Base-by-base conservation (phyloP, 2,113 vertebrate species). In the Tragelaphus scriptus region DNA sequence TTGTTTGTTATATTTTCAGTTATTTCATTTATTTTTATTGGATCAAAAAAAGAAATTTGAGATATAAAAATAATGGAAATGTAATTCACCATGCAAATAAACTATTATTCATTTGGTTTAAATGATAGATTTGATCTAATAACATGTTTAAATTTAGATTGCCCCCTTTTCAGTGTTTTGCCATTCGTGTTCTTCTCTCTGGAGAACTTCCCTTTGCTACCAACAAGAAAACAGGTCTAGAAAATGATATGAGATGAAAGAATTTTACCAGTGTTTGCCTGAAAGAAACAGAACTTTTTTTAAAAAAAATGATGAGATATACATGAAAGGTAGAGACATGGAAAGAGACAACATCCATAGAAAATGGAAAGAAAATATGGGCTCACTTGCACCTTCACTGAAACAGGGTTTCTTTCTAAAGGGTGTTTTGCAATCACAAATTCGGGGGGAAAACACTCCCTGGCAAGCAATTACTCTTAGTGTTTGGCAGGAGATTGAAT, bases 301-400 rank as follows among this genome's bases (percentile, higher is more conserved):
- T 47, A 94, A 96, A 88, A 88, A 59, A 59, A 97, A 59, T 44
- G 40, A 88, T 86, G 36, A 95, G 81, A 95, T 49, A 28, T n/a
- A 1, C 44, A 88, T 81, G 94, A 89, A 65, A 13, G 63, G 79
- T 30, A 95, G 40, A 81, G 47, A 88, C 30, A 89, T 40, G 82
- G 15, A 94, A 61, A 25, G 75, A 32, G 0, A 1, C 13, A 26
- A 14, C 21, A 88, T 88, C 84, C 44, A 65, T 47, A 91, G 51
- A 7, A 98, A 84, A 97, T 65, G 30, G 63, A 95, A 95, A 94
- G 56, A 90, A 97, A 97, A 94, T 47, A 11, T 68, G 16, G 32
- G 53, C 55, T 85, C 4, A 56, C 71, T 14, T 80, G 25, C 2
- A 14, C 25, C 91, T 55, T 79, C 59, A 30, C 28, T n/a, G 3